phyloP scores from a whole-genome alignment of 1,140 invertebrate species.

The Macrobrachium nipponense region DNA sequence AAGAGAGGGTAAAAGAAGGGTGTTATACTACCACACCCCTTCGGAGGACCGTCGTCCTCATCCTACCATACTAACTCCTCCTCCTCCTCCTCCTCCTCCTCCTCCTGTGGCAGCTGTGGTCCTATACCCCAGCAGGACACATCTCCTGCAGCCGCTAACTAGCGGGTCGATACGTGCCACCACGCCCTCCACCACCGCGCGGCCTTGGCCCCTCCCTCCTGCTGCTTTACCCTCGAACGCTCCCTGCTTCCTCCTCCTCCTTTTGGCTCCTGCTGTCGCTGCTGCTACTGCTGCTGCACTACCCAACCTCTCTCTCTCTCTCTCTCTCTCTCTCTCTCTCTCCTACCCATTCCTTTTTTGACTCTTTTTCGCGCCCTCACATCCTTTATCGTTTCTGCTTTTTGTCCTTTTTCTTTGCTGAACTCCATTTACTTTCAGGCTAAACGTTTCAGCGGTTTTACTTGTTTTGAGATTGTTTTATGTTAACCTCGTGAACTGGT shows the following conservation, averaged over 20 bases:
- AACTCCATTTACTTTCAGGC: too few relatives aligned
- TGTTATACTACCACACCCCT: too few relatives aligned
- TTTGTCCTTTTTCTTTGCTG: too few relatives aligned
- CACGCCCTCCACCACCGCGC: background rate
- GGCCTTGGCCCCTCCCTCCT: background rate
- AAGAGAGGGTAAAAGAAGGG: too few relatives aligned
- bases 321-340: background rate
- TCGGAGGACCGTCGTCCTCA: too few relatives aligned
- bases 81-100: too few relatives aligned
- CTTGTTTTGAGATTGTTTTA: too few relatives aligned
- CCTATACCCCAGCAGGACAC: background rate
- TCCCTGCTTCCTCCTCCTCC: background rate
- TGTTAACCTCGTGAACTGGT: too few relatives aligned
- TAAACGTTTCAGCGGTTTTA: too few relatives aligned
- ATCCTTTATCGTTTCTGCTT: too few relatives aligned
- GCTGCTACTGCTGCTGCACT: background rate
- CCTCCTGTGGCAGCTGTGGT: background rate
- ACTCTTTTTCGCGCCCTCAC: background rate
- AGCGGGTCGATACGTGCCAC: constrained; percentile 11
- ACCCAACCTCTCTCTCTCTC: background rate
- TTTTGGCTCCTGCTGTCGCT: background rate
- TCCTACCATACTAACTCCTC: too few relatives aligned
- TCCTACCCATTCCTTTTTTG: background rate
- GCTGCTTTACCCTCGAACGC: background rate
- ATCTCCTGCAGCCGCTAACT: constrained; percentile 10